A percentile compares a stretch with the other conserved stretches of the same genome.
phyloP scores from a whole-genome alignment of 2,113 vertebrate genomes.

The Cebidichthys violaceus region DNA sequence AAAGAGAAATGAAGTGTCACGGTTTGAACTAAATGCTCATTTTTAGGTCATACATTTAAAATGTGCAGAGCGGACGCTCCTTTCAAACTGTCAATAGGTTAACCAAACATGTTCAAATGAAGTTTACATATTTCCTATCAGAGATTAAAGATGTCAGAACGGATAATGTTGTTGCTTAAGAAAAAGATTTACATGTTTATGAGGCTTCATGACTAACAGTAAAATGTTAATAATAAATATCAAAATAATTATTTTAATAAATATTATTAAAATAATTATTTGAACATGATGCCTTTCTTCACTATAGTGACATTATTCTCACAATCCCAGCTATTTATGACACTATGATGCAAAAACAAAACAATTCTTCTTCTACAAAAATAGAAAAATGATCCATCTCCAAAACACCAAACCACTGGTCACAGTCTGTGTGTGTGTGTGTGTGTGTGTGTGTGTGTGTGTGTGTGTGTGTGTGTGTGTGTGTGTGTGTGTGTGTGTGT shows the following conservation, averaged over 20 bases:
- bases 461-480: constrained; percentile 30
- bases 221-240: too few relatives aligned
- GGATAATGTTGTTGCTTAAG: not conserved
- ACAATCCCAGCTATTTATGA: not conserved
- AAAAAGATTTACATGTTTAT: not conserved
- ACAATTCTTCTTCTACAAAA: constrained; percentile 18
- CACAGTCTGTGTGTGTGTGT: constrained; percentile 1
- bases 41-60: not conserved
- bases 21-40: not conserved
- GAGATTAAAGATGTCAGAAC: not conserved
- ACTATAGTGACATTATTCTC: not conserved
- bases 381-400: not conserved
- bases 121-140: not conserved
- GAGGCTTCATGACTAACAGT: not conserved
- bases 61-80: not conserved
- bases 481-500: constrained; percentile 32
- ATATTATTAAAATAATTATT: too few relatives aligned
- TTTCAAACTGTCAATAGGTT: not conserved
- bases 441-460: constrained; percentile 15
- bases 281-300: not conserved
- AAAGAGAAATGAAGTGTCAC: not conserved
- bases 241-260: too few relatives aligned
- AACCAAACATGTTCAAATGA: not conserved
- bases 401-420: not conserved
- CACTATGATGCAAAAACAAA: not conserved